Base-by-base conservation (phyloP, 2,113 vertebrate genomes). In the Takifugu flavidus region DNA sequence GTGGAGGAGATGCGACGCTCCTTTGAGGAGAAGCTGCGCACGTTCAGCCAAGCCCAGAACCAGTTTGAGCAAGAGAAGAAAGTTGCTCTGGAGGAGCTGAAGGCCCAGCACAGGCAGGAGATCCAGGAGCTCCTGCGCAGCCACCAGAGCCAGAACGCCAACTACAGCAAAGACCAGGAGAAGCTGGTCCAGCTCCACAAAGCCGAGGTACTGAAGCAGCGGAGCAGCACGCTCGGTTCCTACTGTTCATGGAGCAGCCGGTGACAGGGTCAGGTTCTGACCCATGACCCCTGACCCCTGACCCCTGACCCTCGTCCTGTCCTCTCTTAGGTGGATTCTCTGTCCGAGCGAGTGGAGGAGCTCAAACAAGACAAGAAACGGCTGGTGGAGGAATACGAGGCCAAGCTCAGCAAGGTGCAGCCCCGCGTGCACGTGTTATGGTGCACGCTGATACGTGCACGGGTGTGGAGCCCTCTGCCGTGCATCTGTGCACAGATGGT, bases 1-100 rank as follows among this genome's bases (percentile, higher is more conserved):
- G 95, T 99, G 50, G 96, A 98, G 91, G 97, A 98, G 81, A 98
- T 99, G 81, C 92, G 96, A 6, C 94, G 93, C 67, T 95, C 94
- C 62, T 98, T 99, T 11, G 96, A 99, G 79, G 96, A 98, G 56
- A 94, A 93, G 77, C 88, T 98, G 53, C 89, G 90, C 45, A 92
- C 92, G 61, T 99, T 99, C 65, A 91, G 92, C 71, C 92, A 94
- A 67, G 83, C 95, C 25, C 95, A 98, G 74, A 77, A 89, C 34
- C 94, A 98, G 74, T 97, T 96, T 28, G 96, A 98, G 81, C 94
- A 94, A 80, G 95, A 98, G 88, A 98, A 98, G 66, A 91, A 84
- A 49, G 83, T 81, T 12, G 92, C 94, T 0, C 82, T 98, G 62
- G 96, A 98, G 84, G 96, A 96, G 49, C 85, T 98, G 54, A 91